These are phyloP conservation scores for Antheraea assamensis DNA, from an alignment of 2,888 invertebrate species.

Conservation along the genomic window DNA sequence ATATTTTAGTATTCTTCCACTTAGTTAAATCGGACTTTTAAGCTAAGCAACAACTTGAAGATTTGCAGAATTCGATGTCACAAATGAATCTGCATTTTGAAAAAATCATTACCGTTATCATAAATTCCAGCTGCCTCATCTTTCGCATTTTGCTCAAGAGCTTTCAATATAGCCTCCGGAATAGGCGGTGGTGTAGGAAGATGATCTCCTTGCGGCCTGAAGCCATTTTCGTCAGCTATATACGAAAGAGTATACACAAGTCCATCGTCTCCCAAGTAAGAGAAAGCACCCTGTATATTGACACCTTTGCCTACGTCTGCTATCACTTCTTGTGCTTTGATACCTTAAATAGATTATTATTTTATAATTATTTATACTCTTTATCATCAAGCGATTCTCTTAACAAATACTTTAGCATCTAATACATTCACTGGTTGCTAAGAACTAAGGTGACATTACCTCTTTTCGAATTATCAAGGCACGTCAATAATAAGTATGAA, in stretches of 20 bases:
- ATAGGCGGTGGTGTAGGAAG: slow-evolving; percentile 83
- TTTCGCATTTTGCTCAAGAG: slow-evolving; percentile 72
- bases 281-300: slow-evolving; percentile 77
- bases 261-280: slow-evolving; percentile 83
- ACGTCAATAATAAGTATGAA: too few relatives aligned
- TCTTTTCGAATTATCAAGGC: neutral
- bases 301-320: slow-evolving; percentile 61
- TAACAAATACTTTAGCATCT: neutral
- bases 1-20: neutral
- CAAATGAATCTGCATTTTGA: neutral
- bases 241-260: slow-evolving; percentile 79
- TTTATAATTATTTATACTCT: neutral
- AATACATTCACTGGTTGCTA: neutral
- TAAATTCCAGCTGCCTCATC: slow-evolving; percentile 76
- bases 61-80: neutral
- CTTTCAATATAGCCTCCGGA: slow-evolving; percentile 78
- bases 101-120: slow-evolving; percentile 69
- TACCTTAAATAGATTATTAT: slow-evolving; percentile 51
- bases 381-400: neutral
- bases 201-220: slow-evolving; percentile 79
- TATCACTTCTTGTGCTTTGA: slow-evolving; percentile 77
- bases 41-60: neutral
- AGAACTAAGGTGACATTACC: neutral
- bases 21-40: neutral
- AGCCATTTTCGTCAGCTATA: slow-evolving; percentile 82